A percentile compares a stretch with the other conserved stretches of the same genome.
Conservation (phyloP, 2,888 invertebrate species). For the Chrysolina americana region DNA sequence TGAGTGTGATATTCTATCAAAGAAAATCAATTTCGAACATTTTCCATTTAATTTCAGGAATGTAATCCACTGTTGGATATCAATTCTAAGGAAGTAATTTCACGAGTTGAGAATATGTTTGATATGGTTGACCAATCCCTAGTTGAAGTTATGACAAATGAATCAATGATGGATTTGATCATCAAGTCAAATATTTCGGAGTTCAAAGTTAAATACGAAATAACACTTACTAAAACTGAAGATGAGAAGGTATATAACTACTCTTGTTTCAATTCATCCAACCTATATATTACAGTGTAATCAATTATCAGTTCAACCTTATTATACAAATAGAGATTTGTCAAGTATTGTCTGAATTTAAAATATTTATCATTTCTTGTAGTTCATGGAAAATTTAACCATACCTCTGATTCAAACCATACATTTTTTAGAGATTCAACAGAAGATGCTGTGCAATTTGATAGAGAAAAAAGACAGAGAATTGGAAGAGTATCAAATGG, state of each 20-base stretch:
- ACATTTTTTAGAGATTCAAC: constrained; percentile 69
- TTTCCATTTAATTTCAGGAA: constrained; percentile 53
- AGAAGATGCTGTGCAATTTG: constrained; percentile 67
- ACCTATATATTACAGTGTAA: too few species aligned
- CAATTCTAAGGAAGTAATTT: constrained; percentile 51
- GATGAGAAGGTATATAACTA: constrained; percentile 46
- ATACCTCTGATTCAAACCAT: constrained; percentile 68
- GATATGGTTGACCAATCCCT: constrained; percentile 41
- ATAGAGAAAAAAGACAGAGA: constrained; percentile 73
- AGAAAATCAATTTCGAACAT: neutral
- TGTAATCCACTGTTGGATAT: constrained; percentile 61
- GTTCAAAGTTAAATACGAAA: constrained; percentile 54
- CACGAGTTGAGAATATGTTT: constrained; percentile 44
- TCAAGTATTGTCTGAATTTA: too few species aligned
- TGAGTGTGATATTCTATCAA: constrained; percentile 7
- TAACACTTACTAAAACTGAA: constrained; percentile 47
- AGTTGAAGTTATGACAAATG: constrained; percentile 38
- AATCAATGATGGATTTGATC: constrained; percentile 43
- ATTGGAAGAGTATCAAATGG: constrained; percentile 72
- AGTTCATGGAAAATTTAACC: constrained; percentile 61
- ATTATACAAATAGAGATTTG: too few species aligned
- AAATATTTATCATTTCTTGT: constrained; percentile 40
- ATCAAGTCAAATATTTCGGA: constrained; percentile 39
- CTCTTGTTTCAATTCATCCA: too few species aligned
- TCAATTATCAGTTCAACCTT: too few species aligned